These are phyloP conservation scores for Tineola bisselliella DNA, from an alignment of 2,888 invertebrate genomes.

Conservation along the genomic window DNA sequence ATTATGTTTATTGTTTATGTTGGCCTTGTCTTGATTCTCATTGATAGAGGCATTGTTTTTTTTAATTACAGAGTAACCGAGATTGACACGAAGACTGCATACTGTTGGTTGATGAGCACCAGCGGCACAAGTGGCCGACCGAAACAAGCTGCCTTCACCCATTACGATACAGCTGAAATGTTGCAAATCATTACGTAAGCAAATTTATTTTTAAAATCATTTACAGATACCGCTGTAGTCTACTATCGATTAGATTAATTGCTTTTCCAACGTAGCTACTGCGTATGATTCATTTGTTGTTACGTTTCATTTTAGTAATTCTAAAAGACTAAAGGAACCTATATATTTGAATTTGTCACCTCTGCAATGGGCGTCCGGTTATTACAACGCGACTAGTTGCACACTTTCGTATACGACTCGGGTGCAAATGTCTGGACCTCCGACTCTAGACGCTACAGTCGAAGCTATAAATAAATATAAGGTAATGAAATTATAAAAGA, in stretches of 20 bases:
- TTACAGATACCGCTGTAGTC: too few relatives aligned
- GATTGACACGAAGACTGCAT: constrained; percentile 24
- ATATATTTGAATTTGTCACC: constrained; percentile 27
- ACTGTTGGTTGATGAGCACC: constrained; percentile 35
- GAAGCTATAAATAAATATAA: constrained; percentile 45
- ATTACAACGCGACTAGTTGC: constrained; percentile 24
- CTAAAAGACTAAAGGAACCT: too few relatives aligned
- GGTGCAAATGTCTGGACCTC: constrained; percentile 34
- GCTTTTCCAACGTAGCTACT: too few relatives aligned
- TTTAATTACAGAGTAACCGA: not conserved
- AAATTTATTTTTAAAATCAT: too few relatives aligned
- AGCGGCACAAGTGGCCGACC: constrained; percentile 42
- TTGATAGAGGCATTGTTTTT: too few relatives aligned
- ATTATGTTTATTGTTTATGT: too few relatives aligned
- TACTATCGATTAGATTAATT: too few relatives aligned
- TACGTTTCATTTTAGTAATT: not conserved
- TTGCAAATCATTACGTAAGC: constrained; percentile 1
- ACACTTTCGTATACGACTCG: constrained; percentile 26
- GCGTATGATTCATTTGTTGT: too few relatives aligned
- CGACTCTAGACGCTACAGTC: constrained; percentile 32
- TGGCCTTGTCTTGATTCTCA: too few relatives aligned
- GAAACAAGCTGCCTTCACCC: constrained; percentile 41
- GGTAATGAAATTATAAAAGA: too few relatives aligned
- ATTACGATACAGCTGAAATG: not conserved
- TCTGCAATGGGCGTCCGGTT: constrained; percentile 41